Evolutionary conservation across 2,797 vertebrate genomes (phyloP), one percentile per base, ranked within the genome.

Genomic region (Gouania willdenowi): DNA sequence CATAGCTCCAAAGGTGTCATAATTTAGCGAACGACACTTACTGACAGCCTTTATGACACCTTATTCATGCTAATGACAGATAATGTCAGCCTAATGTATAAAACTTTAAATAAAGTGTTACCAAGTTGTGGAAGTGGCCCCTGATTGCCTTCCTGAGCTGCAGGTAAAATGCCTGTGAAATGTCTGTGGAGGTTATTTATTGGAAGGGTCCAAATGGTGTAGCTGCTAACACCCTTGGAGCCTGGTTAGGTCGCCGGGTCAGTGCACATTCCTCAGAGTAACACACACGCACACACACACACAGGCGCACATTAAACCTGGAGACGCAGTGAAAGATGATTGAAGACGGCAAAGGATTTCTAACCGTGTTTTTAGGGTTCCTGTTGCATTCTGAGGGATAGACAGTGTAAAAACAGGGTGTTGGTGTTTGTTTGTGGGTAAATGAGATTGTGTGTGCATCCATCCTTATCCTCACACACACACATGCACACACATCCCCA

Each of bases 141-240:
- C 62, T 5, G 28, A 56, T 44, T 26, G 62, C 63, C n/a, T n/a
- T n/a, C n/a, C n/a, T n/a, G n/a, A n/a, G n/a, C n/a, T n/a, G n/a
- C n/a, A n/a, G n/a, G n/a, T n/a, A n/a, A n/a, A n/a, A n/a, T n/a
- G n/a, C n/a, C n/a, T n/a, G n/a, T n/a, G n/a, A n/a, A n/a, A n/a
- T n/a, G n/a, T n/a, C 39, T 57, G 50, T 36, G 57, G 34, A 50
- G 61, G 79, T 87, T 77, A 88, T 88, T 88, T 88, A 87, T 83
- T 85, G 71, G 63, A 82, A 81, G 71, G 57, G 66, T 81, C 81
- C 85, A 89, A 88, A 88, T 88, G 84, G 87, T 65, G 68, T 59
- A 71, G 68, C 52, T 68, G 68, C 65, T 79, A 80, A 81, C 57
- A 73, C 83, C 86, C 88, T 87, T 86, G 86, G 76, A 88, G 86